Base-by-base conservation (phyloP, 2,888 invertebrate species). In the Beris morrisii region DNA sequence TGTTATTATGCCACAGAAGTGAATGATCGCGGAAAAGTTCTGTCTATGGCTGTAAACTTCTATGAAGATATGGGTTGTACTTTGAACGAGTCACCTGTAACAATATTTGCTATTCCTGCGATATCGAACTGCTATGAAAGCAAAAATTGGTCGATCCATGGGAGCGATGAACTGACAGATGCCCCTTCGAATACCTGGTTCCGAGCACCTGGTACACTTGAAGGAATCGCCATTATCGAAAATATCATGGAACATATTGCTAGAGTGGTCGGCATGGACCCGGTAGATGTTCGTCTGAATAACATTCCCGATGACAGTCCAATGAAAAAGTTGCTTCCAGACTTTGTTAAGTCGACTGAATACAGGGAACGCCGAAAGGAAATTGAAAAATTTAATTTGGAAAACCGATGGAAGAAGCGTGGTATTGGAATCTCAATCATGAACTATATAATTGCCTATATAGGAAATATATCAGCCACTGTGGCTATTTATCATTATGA, bases 341-440 rank as follows among this genome's bases (percentile, higher is more conserved):
- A 84, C 31, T 70, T 86, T 46, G 77, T 81, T 65, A 76, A 76
- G 66, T 80, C 80, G 69, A 79, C 69, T 15, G 84, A 88, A 65
- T 87, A 85, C 72, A 78, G 82, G 0, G 76, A 77, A 22, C 79
- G 88, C 12, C 83, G 81, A 73, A 77, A 77, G 69, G 82, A 81
- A 64, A 81, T 88, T 2, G 79, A 82, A 28, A 74, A 78, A 22
- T 89, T 85, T 73, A 89, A 90, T 73, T 78, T 79, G 71, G 83
- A 83, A 54, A 91, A 91, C 78, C 79, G 87, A 15, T 92, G 92
- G 91, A 89, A 86, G 74, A 92, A 92, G 77, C 84, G 84, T 57
- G 92, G 88, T 0, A 79, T 89, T 2, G 78, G 85, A 46, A 74
- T 90, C 9, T 82, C 86, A 4, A 84, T 88, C 4, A 84, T 90